phyloP scores from a whole-genome alignment of 2,888 invertebrate genomes.

The Pterobdella sp. region DNA sequence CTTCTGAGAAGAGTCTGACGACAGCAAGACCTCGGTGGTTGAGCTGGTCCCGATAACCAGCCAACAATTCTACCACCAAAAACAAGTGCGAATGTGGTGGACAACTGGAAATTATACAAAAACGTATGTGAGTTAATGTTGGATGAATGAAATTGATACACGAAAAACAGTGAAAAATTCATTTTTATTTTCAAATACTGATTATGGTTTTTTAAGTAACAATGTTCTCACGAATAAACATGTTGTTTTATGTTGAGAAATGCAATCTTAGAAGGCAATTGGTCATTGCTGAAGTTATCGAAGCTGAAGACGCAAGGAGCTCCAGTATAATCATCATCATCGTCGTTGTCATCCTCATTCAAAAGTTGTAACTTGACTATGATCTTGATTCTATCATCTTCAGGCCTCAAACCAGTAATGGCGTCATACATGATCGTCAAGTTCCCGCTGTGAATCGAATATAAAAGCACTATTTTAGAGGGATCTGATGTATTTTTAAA shows the following conservation, averaged over 20 bases:
- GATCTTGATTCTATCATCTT: not conserved
- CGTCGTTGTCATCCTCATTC: not conserved
- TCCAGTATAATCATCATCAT: constrained; percentile 11
- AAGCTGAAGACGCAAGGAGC: constrained; percentile 1
- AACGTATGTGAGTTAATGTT: not conserved
- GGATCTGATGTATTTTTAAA: too few species aligned
- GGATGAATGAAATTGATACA: not conserved
- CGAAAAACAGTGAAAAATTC: not conserved
- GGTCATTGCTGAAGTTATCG: not conserved
- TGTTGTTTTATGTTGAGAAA: not conserved
- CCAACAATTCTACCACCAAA: constrained; percentile 5
- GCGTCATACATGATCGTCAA: constrained; percentile 13
- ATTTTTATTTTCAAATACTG: not conserved
- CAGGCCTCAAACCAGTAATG: not conserved
- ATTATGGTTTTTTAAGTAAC: not conserved
- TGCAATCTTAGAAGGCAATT: not conserved
- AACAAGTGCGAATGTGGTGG: not conserved
- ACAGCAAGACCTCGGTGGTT: constrained; percentile 1
- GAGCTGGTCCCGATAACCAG: not conserved
- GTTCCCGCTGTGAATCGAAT: not conserved
- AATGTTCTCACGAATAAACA: not conserved
- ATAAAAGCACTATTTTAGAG: not conserved
- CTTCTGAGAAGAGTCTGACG: constrained; percentile 3
- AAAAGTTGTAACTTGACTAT: constrained; percentile 1
- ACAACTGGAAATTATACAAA: not conserved